A percentile compares a stretch with the other conserved stretches of the same genome.
These are phyloP conservation scores for Musca domestica DNA, from an alignment of 1,140 invertebrate genomes.

Conservation along the genomic window DNA sequence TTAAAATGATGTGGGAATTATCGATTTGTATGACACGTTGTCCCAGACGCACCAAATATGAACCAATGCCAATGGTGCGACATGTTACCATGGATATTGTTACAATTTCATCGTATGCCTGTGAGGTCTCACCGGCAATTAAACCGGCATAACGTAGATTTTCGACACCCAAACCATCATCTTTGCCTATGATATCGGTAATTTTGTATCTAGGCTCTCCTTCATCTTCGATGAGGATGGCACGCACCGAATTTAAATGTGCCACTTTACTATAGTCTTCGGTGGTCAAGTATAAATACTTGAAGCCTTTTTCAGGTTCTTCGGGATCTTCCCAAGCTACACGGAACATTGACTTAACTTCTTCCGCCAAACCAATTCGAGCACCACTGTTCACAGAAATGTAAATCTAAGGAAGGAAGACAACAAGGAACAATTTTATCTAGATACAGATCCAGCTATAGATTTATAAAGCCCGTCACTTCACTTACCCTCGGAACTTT, in stretches of 20 bases:
- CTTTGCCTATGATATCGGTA: slow-evolving; percentile 93
- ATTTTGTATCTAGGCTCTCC: slow-evolving; percentile 93
- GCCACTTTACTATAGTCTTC: slow-evolving; percentile 89
- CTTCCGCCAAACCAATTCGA: slow-evolving; percentile 94
- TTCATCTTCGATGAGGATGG: slow-evolving; percentile 89
- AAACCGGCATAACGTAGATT: slow-evolving; percentile 94
- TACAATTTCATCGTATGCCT: slow-evolving; percentile 90
- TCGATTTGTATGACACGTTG: slow-evolving; percentile 97
- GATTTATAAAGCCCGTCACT: not conserved
- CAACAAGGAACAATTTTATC: not conserved
- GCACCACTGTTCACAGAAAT: slow-evolving; percentile 97
- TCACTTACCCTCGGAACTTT: slow-evolving; percentile 77
- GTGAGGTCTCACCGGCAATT: slow-evolving; percentile 96
- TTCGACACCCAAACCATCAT: slow-evolving; percentile 94
- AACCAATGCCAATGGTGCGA: slow-evolving; percentile 96
- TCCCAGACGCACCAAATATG: slow-evolving; percentile 90
- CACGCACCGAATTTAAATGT: slow-evolving; percentile 80
- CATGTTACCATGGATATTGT: slow-evolving; percentile 98
- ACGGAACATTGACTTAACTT: slow-evolving; percentile 89
- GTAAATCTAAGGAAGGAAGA: slow-evolving; percentile 73
- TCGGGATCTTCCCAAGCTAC: slow-evolving; percentile 90
- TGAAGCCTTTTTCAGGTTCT: slow-evolving; percentile 93
- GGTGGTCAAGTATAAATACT: slow-evolving; percentile 91
- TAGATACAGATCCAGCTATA: no score
- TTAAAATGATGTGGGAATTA: slow-evolving; percentile 97